Conservation (phyloP, 2,888 invertebrate species). For the Ptychoptera albimana region DNA sequence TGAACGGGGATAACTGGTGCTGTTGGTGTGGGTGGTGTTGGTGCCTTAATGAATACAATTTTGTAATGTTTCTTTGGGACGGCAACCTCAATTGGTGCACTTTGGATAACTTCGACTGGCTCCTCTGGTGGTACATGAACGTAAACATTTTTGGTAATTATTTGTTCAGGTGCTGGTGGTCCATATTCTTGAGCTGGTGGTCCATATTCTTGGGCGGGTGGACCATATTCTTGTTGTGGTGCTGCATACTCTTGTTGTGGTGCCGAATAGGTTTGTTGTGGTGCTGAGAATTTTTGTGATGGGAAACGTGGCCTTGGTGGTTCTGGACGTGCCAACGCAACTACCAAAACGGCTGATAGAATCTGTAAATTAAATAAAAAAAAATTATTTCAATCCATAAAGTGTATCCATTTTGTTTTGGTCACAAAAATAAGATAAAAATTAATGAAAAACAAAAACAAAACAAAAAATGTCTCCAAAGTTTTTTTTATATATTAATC, state of each 20-base stretch:
- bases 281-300: slow-evolving; percentile 12
- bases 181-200: slow-evolving; percentile 27
- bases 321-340: slow-evolving; percentile 30
- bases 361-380: slow-evolving; percentile 15
- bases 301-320: slow-evolving; percentile 19
- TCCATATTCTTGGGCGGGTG: slow-evolving; percentile 17
- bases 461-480: too few relatives aligned
- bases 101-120: slow-evolving; percentile 27
- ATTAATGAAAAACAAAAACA: too few relatives aligned
- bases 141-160: slow-evolving; percentile 32
- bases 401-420: too few relatives aligned
- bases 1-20: slow-evolving; percentile 41
- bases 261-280: slow-evolving; percentile 11
- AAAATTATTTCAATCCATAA: background rate
- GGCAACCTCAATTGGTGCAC: slow-evolving; percentile 29
- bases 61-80: slow-evolving; percentile 38
- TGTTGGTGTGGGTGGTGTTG: slow-evolving; percentile 32
- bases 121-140: slow-evolving; percentile 40
- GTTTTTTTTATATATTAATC: too few relatives aligned
- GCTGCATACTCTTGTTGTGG: slow-evolving; percentile 18
- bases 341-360: slow-evolving; percentile 25
- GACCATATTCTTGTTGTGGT: slow-evolving; percentile 9
- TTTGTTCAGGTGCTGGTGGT: slow-evolving; percentile 21
- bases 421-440: too few relatives aligned
- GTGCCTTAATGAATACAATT: slow-evolving; percentile 41